phyloP scores from a whole-genome alignment of 2,113 vertebrate species.

The Coptodon bakossiorum region DNA sequence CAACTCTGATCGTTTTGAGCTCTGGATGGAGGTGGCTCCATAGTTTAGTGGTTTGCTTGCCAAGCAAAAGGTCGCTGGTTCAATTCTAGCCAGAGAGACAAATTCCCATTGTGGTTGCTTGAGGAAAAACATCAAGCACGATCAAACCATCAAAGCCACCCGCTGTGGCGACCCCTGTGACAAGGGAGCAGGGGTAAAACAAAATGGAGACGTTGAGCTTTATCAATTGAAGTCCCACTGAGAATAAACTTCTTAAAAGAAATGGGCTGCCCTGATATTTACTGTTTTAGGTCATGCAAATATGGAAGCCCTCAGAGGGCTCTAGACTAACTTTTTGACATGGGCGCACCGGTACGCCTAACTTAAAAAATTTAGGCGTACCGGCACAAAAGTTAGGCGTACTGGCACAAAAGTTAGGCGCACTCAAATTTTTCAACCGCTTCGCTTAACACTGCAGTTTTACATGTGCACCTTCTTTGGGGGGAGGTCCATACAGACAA shows the following conservation, averaged over 20 bases:
- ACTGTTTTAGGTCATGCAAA: not conserved
- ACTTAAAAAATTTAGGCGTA: too few species aligned
- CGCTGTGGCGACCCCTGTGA: not conserved
- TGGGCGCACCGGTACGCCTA: too few species aligned
- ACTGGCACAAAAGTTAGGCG: too few species aligned
- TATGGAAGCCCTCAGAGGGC: not conserved
- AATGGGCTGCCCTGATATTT: not conserved
- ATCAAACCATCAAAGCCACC: not conserved
- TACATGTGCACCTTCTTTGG: too few species aligned
- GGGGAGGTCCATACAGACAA: too few species aligned
- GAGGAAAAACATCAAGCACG: not conserved
- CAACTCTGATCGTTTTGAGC: not conserved
- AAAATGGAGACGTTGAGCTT: not conserved
- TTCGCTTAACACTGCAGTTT: too few species aligned
- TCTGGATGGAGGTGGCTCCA: not conserved
- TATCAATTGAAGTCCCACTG: not conserved
- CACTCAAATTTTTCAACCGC: too few species aligned
- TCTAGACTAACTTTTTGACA: too few species aligned
- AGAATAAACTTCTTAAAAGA: not conserved
- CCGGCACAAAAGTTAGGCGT: too few species aligned
- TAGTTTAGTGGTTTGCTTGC: not conserved
- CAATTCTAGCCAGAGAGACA: not conserved
- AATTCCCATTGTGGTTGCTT: not conserved
- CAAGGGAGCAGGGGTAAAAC: not conserved
- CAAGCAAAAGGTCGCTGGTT: not conserved